These are phyloP conservation scores for Prolemur simus DNA, from an alignment of 2,113 vertebrate species.

Conservation along the genomic window DNA sequence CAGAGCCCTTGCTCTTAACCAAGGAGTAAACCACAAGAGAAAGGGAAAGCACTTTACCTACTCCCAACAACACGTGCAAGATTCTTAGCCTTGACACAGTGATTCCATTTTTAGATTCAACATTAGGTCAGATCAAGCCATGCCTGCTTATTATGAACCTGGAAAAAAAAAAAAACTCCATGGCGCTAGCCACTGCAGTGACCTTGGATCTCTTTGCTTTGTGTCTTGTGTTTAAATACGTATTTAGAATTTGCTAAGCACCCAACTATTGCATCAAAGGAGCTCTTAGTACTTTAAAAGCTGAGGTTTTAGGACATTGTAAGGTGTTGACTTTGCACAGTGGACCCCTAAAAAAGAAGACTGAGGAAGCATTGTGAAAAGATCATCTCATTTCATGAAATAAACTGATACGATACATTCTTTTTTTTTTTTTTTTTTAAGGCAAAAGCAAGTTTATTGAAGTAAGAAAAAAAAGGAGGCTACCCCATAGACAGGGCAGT, in stretches of 20 bases:
- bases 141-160: background rate
- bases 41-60: background rate
- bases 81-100: background rate
- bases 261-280: background rate
- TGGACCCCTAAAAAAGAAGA: background rate
- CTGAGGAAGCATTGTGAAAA: background rate
- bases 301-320: background rate
- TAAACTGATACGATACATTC: background rate
- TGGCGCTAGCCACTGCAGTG: background rate
- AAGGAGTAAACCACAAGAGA: background rate
- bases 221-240: background rate
- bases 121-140: background rate
- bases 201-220: background rate
- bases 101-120: background rate
- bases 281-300: background rate
- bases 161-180: background rate
- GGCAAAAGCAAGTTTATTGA: no score
- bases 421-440: background rate
- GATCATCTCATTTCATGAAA: background rate
- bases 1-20: background rate
- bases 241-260: background rate
- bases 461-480: no score
- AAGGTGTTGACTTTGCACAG: background rate
- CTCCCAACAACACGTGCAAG: background rate
- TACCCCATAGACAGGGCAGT: no score